Evolutionary conservation across 92 coral and sea anemone species (phyloP).

Genomic region (Bergia sp.): DNA sequence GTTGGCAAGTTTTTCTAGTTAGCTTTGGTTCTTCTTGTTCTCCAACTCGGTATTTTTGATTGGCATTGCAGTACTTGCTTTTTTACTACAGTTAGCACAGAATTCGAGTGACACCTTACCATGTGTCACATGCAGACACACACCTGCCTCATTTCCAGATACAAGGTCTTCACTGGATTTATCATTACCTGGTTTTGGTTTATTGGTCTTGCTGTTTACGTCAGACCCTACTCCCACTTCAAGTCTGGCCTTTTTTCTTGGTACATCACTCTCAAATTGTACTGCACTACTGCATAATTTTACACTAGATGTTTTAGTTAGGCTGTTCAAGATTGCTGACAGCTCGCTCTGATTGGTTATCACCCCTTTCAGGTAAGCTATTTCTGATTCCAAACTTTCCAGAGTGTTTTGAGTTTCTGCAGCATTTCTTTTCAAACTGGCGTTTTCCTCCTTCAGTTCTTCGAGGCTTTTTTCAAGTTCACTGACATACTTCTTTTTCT

Average conservation of each 20-base stretch:
- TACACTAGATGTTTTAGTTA: slow-evolving; percentile 69
- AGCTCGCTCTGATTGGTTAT: slow-evolving; percentile 80
- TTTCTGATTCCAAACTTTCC: slow-evolving; percentile 59
- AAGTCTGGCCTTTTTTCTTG: slow-evolving; percentile 44
- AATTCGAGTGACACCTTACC: slow-evolving; percentile 89
- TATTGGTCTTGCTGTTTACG: slow-evolving; percentile 9
- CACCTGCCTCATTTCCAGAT: slow-evolving; percentile 63
- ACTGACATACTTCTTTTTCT: slow-evolving; percentile 66
- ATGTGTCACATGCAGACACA: slow-evolving; percentile 84
- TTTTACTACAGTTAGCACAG: slow-evolving; percentile 79
- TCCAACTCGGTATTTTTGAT: not conserved
- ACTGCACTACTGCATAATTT: slow-evolving; percentile 57
- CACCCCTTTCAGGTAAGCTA: slow-evolving; percentile 83
- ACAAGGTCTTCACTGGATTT: slow-evolving; percentile 39
- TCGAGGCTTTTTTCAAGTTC: slow-evolving; percentile 66
- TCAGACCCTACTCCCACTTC: slow-evolving; percentile 26
- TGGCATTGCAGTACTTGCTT: slow-evolving; percentile 51
- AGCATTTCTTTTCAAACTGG: slow-evolving; percentile 50
- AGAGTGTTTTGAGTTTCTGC: slow-evolving; percentile 44
- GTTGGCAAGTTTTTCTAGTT: not conserved
- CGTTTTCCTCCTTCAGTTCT: slow-evolving; percentile 54
- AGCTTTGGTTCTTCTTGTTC: slow-evolving; percentile 18
- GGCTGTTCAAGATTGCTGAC: slow-evolving; percentile 69
- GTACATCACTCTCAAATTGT: slow-evolving; percentile 40
- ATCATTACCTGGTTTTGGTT: slow-evolving; percentile 23